These are phyloP conservation scores for Eustalomyia histrio DNA, from an alignment of 2,888 invertebrate species.

Conservation along the genomic window DNA sequence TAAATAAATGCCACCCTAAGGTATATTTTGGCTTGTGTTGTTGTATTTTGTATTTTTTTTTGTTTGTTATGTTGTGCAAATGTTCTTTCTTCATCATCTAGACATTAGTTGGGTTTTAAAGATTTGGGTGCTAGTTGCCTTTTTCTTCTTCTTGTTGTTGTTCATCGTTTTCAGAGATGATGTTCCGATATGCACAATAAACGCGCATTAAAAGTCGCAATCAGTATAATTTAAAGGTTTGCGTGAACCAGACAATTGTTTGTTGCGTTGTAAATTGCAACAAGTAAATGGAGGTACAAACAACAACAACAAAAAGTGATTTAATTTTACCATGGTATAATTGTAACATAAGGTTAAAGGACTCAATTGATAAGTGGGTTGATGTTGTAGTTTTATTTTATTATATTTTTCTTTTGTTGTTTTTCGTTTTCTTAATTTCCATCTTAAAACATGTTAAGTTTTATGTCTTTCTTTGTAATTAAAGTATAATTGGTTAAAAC, in stretches of 20 bases:
- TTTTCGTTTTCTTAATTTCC: slow-evolving; percentile 26
- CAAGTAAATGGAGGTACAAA: slow-evolving; percentile 57
- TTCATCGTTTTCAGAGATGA: slow-evolving; percentile 22
- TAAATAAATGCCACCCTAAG: background rate
- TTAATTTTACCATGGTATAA: slow-evolving; percentile 61
- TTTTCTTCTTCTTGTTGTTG: background rate
- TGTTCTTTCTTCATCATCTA: slow-evolving; percentile 38
- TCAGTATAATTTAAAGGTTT: slow-evolving; percentile 68
- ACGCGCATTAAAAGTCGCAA: slow-evolving; percentile 77
- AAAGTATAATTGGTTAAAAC: slow-evolving; percentile 44
- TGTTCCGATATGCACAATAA: slow-evolving; percentile 69
- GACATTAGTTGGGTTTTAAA: slow-evolving; percentile 45
- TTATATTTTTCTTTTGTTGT: background rate
- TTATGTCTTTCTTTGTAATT: slow-evolving; percentile 49
- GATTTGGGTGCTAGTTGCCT: slow-evolving; percentile 58
- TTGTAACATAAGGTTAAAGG: slow-evolving; percentile 65
- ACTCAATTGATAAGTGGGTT: slow-evolving; percentile 63
- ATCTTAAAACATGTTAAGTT: slow-evolving; percentile 55
- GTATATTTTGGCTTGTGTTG: background rate
- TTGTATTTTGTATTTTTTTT: background rate
- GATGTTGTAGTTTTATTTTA: slow-evolving; percentile 31
- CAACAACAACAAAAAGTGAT: slow-evolving; percentile 43
- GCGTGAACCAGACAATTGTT: slow-evolving; percentile 65
- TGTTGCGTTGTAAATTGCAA: slow-evolving; percentile 65
- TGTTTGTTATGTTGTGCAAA: background rate